Evolutionary conservation across 2,888 invertebrate species (phyloP), one percentile per base, ranked within the genome.

Genomic region (Zaprionus obscuricornis): DNA sequence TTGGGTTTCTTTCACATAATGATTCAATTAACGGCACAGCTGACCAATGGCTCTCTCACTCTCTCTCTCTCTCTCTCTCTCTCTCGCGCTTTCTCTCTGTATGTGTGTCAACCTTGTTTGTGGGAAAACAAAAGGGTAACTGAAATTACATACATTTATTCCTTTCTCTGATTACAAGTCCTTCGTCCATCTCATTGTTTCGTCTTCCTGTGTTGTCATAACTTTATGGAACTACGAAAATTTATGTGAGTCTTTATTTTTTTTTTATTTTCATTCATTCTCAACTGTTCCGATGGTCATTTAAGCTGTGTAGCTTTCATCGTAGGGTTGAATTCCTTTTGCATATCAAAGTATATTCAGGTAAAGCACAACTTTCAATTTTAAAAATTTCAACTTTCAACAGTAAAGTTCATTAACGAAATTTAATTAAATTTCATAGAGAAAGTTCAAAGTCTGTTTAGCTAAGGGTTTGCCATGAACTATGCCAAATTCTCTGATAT

Each of bases 21-120:
- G 85, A 86, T 85, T 86, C 83, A 86, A 86, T 86, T 86, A 85
- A 77, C 74, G 64, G 69, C 67, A 64, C 74, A 70, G 67, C 79
- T 85, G 85, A 85, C 85, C 85, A 84, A 59, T 64, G 70, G 55
- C 51, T 40, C 43, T 26, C 17, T 14, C 34, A 17, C 17, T 14
- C 17, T 22, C 7, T 7, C 4, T 5, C 22, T 22, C 7, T 7
- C 11, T 27, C 49, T 4, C 22, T 8, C 13, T 17, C 16, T 20
- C 1, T 27, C 20, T 17, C n/a, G 18, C 10, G 34, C 22, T 52
- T 11, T 43, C 34, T 52, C 46, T 37, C 40, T 66, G 60, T 74
- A 77, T 74, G 62, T 68, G 56, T 66, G 54, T 46, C 69, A 73
- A n/a, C n/a, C n/a, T n/a, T n/a, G n/a, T n/a, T n/a, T 75, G 57